Evolutionary conservation across 2,888 invertebrate genomes (phyloP), one percentile per base, ranked within the genome.

Genomic region (Clusia tigrina): DNA sequence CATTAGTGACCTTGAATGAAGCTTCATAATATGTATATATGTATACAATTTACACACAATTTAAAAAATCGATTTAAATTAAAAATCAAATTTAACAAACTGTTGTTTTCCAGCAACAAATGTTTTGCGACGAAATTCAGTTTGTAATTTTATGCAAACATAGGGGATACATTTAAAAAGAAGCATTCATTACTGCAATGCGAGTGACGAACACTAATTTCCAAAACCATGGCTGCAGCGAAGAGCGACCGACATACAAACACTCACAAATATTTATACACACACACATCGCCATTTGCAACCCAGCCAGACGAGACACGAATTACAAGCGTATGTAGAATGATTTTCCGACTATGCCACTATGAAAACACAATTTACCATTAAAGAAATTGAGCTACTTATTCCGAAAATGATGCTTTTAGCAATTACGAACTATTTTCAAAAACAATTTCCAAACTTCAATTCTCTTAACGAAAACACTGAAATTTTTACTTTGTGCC

Each of bases 1-100:
- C 48, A 48, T 57, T 57, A n/a, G 25, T 18, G 57, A 57, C 57
- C 57, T 57, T 57, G 57, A 46, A 10, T 24, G 20, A n/a, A 25
- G 32, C 46, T 26, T 57, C 12, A 24, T 57, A 17, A 48, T 37
- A 22, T 22, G 38, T 26, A 56, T 6, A 32, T 32, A 9, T 32
- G 32, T 32, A 32, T 32, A 9, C 6, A 12, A 32, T 9, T 32
- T 32, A 32, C 32, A n/a, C n/a, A n/a, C n/a, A 54, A 17, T 17
- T 18, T 54, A n/a, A 54, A 54, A 25, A 15, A 54, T 25, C 2
- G 25, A 25, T 1, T 32, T 5, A 9, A 12, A 42, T 6, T n/a
- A 42, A 42, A 42, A 42, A 42, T 42, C 6, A n/a, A 42, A 42
- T 42, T 42, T n/a, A 42, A 15, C n/a, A 42, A 15, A 42, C 9